Base-by-base conservation (phyloP, 2,113 vertebrate genomes). In the Scatophagus argus region DNA sequence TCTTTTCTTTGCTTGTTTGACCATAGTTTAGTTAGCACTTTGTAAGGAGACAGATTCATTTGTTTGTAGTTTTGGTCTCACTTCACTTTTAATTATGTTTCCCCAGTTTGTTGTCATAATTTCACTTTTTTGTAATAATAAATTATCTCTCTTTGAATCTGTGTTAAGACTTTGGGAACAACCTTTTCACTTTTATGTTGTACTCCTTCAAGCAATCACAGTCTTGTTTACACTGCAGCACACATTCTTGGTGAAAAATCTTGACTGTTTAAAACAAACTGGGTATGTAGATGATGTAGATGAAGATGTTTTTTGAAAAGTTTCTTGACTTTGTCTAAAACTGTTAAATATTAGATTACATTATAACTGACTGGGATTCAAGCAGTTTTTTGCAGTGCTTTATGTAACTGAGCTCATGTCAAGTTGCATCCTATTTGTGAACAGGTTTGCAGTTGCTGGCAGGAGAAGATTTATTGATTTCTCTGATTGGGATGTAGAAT, bases 311-410 rank as follows among this genome's bases (percentile, higher is more conserved):
- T 12, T 59, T 49, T 60, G 6, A n/a, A 1, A 77, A n/a, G 32
- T 60, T 76, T 77, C 58, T 29, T 41, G 12, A 32, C 5, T 47
- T 62, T 29, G 17, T 51, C 46, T 19, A 17, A 52, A 63, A 36
- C 29, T 13, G 21, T 63, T 23, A 44, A 69, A 43, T 27, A 19
- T 34, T 13, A 8, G 14, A 46, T 32, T 13, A 41, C 6, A 32
- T 41, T 39, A 27, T 12, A 32, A 38, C 19, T 1, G 21, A 62
- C 17, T 9, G 36, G 2, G 51, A 27, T 38, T 17, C 21, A 41
- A 51, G 11, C 49, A n/a, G 41, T 41, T 63, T 29, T 46, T 41
- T 9, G 9, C 11, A 8, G 8, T 12, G 31, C 31, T 29, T 36
- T 21, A 12, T 5, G 23, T 4, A 46, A n/a, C 43, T 46, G 21